Evolutionary conservation across 2,888 invertebrate species (phyloP).

Genomic region (Drosophila paramelanica): DNA sequence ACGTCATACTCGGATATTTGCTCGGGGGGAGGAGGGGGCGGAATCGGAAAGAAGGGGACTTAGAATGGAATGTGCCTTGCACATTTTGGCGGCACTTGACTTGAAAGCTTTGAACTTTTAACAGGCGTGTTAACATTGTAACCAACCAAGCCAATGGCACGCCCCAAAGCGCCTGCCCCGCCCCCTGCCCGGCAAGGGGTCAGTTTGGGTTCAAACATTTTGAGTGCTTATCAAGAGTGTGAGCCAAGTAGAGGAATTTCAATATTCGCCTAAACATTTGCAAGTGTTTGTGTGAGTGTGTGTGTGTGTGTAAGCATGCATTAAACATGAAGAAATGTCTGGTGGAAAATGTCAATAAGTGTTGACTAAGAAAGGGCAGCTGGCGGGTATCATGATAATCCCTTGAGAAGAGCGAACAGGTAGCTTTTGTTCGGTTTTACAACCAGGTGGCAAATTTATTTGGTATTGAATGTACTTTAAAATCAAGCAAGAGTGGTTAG

Average conservation of each 20-base stretch:
- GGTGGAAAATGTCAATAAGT: slow-evolving; percentile 46
- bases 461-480: background rate
- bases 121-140: slow-evolving; percentile 28
- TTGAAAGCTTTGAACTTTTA: slow-evolving; percentile 71
- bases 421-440: slow-evolving; percentile 1
- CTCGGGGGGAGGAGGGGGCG: slow-evolving; percentile 5
- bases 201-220: slow-evolving; percentile 37
- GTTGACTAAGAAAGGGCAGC: background rate
- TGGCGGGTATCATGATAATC: slow-evolving; percentile 3
- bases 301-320: slow-evolving; percentile 55
- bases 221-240: slow-evolving; percentile 26
- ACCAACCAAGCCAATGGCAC: background rate
- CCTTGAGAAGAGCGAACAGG: slow-evolving; percentile 4
- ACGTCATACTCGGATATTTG: slow-evolving; percentile 28
- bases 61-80: slow-evolving; percentile 11
- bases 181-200: slow-evolving; percentile 12
- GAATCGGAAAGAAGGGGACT: background rate
- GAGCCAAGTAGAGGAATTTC: slow-evolving; percentile 43
- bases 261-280: slow-evolving; percentile 37
- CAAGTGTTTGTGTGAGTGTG: background rate
- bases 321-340: slow-evolving; percentile 71
- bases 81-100: slow-evolving; percentile 44
- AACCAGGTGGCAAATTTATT: background rate
- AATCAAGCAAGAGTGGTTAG: too few species aligned
- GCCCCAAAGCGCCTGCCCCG: background rate